Conservation (phyloP, 2,888 invertebrate species). For the Agrotis clavis region DNA sequence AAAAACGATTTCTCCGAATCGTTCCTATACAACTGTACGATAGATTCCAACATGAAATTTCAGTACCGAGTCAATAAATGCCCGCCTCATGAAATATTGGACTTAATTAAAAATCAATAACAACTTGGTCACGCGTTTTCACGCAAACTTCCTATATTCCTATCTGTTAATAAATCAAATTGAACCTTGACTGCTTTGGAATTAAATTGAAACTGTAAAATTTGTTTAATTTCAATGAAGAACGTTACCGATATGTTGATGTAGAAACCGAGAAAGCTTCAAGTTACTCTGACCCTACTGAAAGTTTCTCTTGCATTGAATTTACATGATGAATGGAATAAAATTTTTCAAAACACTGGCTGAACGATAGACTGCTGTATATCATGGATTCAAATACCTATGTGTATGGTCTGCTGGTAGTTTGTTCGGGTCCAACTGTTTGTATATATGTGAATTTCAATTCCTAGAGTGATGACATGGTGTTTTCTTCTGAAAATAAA, state of each 20-base stretch:
- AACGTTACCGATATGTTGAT: slow-evolving; percentile 1
- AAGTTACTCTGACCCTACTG: no score
- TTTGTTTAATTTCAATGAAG: neutral
- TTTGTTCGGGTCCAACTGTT: no score
- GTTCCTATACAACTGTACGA: no score
- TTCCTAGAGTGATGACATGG: no score
- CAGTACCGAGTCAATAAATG: slow-evolving; percentile 30
- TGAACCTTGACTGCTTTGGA: neutral
- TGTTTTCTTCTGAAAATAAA: no score
- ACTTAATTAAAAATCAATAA: slow-evolving; percentile 60
- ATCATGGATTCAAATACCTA: no score
- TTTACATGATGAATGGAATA: neutral
- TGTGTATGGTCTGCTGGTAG: no score
- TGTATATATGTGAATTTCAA: no score
- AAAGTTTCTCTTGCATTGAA: neutral
- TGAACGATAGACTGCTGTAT: no score
- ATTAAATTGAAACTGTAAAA: slow-evolving; percentile 15
- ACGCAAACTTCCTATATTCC: slow-evolving; percentile 28
- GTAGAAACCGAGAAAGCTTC: no score
- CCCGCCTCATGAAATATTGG: slow-evolving; percentile 32
- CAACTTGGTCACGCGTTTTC: slow-evolving; percentile 44
- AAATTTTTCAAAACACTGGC: no score
- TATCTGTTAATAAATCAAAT: slow-evolving; percentile 9
- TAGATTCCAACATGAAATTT: neutral
- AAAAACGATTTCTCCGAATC: neutral